These are phyloP conservation scores for Pemphigus obesinymphae DNA, from an alignment of 1,140 invertebrate genomes.

Conservation along the genomic window DNA sequence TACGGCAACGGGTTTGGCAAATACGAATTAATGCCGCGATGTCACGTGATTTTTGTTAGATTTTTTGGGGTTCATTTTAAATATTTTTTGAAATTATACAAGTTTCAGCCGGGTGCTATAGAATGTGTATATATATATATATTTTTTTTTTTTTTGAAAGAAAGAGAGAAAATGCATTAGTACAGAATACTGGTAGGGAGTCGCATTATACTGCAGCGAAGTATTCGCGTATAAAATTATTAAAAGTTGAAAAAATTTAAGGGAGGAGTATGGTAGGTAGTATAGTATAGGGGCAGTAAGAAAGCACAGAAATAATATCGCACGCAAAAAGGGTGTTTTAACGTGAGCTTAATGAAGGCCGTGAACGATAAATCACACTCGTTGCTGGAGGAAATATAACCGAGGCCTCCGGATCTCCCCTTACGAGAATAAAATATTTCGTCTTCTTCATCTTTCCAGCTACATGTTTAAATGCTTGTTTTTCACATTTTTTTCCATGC, in stretches of 20 bases:
- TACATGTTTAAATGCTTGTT: slow-evolving; percentile 40
- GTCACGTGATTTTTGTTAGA: not conserved
- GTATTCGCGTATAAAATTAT: slow-evolving; percentile 14
- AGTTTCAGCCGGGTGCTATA: not conserved
- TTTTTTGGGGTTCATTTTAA: not conserved
- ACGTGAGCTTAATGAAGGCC: slow-evolving; percentile 41
- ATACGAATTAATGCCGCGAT: not conserved
- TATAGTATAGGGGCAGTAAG: not conserved
- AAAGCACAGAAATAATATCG: slow-evolving; percentile 20
- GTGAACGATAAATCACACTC: slow-evolving; percentile 39
- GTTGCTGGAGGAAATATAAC: slow-evolving; percentile 26
- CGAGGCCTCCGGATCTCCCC: not conserved
- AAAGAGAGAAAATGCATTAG: not conserved
- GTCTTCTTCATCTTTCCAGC: slow-evolving; percentile 23
- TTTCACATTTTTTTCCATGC: not conserved
- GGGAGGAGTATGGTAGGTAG: not conserved
- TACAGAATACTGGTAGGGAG: not conserved
- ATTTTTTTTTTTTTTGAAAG: too few relatives aligned
- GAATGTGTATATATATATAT: too few relatives aligned
- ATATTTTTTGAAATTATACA: not conserved
- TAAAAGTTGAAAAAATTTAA: slow-evolving; percentile 22
- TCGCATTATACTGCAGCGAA: not conserved
- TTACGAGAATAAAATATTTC: slow-evolving; percentile 32
- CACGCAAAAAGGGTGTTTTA: slow-evolving; percentile 34
- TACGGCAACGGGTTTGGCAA: not conserved